Conservation (phyloP, 2,797 vertebrate genomes). For the Eremophila alpestris region DNA sequence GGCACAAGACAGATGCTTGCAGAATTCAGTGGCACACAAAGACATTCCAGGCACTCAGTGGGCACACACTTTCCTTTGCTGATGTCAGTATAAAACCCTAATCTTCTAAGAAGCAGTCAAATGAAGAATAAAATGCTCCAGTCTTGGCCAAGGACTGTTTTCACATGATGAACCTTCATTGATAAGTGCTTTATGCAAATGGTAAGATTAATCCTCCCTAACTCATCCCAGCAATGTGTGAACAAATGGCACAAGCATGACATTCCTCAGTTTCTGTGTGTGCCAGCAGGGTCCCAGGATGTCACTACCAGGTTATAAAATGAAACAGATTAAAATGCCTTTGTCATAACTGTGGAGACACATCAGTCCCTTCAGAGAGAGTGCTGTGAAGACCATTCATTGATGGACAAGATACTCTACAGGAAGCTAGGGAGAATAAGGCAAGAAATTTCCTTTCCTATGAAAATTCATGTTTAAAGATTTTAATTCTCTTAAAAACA, state of each 20-base stretch:
- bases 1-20: not conserved
- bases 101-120: not conserved
- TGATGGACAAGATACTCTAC: not conserved
- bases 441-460: not conserved
- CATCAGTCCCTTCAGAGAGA: not conserved
- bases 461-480: not conserved
- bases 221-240: slow-evolving; percentile 28
- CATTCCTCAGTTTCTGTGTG: slow-evolving; percentile 19
- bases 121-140: not conserved
- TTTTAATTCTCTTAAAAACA: not conserved
- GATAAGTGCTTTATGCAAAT: slow-evolving; percentile 32
- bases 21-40: not conserved
- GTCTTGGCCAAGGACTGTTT: not conserved
- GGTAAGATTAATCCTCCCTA: not conserved
- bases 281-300: slow-evolving; percentile 13
- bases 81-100: not conserved
- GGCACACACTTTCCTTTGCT: not conserved
- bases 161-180: not conserved
- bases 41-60: not conserved
- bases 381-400: not conserved
- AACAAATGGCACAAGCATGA: slow-evolving; percentile 50
- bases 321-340: slow-evolving; percentile 37
- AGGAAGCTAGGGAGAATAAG: not conserved
- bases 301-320: slow-evolving; percentile 37
- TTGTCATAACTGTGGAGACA: not conserved